Evolutionary conservation across 2,113 vertebrate species (phyloP).

Genomic region (Plotosus lineatus): DNA sequence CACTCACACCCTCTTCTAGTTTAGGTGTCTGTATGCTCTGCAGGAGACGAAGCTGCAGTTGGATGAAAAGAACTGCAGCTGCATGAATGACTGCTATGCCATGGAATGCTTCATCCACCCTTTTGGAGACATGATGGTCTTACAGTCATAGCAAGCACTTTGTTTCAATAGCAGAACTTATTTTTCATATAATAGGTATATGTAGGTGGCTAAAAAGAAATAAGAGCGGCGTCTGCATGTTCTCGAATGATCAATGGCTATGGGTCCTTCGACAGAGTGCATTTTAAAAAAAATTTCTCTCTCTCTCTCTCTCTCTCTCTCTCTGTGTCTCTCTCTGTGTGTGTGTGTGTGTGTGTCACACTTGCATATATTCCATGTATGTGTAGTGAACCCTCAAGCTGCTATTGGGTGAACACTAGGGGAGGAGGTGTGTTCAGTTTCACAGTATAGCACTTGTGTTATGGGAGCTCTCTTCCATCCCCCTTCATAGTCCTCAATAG

Average conservation of each 20-base stretch:
- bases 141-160: slow-evolving; percentile 28
- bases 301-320: background rate
- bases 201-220: too few species aligned
- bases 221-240: background rate
- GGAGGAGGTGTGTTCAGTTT: slow-evolving; percentile 50
- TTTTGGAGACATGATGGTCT: slow-evolving; percentile 29
- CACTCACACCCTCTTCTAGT: background rate
- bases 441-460: slow-evolving; percentile 54
- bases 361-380: slow-evolving; percentile 12
- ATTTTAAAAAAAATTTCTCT: background rate
- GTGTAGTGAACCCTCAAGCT: slow-evolving; percentile 30
- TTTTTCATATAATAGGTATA: background rate
- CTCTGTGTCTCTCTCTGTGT: background rate
- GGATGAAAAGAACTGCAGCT: slow-evolving; percentile 58
- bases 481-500: slow-evolving; percentile 49
- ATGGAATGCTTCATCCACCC: slow-evolving; percentile 48
- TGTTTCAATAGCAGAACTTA: background rate
- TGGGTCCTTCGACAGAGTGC: background rate
- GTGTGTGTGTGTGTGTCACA: background rate
- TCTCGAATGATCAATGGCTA: background rate
- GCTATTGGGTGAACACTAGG: slow-evolving; percentile 45
- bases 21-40: background rate
- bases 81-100: slow-evolving; percentile 70
- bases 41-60: slow-evolving; percentile 16
- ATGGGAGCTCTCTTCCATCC: slow-evolving; percentile 48